Percentiles rank a stretch among this genome's conserved stretches.
Conservation (phyloP, 1,140 invertebrate species). For the Teleopsis dalmanni region DNA sequence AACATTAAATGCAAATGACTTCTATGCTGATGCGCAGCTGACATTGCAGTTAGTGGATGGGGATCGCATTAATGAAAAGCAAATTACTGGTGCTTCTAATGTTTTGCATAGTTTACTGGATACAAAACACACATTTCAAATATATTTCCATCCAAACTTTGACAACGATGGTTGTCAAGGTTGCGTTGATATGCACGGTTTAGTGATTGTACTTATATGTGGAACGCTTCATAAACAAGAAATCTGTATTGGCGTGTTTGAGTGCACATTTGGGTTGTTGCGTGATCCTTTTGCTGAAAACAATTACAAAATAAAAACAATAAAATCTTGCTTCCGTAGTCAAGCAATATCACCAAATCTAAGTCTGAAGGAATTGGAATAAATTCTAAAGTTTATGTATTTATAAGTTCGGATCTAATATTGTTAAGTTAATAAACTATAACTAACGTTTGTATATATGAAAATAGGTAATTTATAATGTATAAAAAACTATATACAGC, state of each 20-base stretch:
- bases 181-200: slow-evolving; percentile 52
- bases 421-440: too few species aligned
- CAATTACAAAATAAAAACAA: slow-evolving; percentile 56
- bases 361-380: slow-evolving; percentile 14
- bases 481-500: too few species aligned
- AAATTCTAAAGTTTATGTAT: too few species aligned
- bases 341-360: slow-evolving; percentile 23
- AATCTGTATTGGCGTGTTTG: slow-evolving; percentile 55
- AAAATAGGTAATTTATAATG: too few species aligned
- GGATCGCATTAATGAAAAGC: slow-evolving; percentile 17
- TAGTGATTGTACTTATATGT: slow-evolving; percentile 53
- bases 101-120: slow-evolving; percentile 17
- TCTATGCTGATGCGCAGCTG: slow-evolving; percentile 48
- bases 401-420: too few species aligned
- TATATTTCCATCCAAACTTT: slow-evolving; percentile 56
- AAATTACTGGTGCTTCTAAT: slow-evolving; percentile 13
- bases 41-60: slow-evolving; percentile 20
- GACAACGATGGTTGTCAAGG: slow-evolving; percentile 49
- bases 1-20: slow-evolving; percentile 47
- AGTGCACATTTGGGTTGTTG: slow-evolving; percentile 54
- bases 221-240: slow-evolving; percentile 52
- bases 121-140: slow-evolving; percentile 39
- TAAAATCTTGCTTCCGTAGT: slow-evolving; percentile 41
- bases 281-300: slow-evolving; percentile 52
- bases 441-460: too few species aligned